Conservation (phyloP, 1,140 invertebrate genomes). For the Diachasmimorpha longicaudata region DNA sequence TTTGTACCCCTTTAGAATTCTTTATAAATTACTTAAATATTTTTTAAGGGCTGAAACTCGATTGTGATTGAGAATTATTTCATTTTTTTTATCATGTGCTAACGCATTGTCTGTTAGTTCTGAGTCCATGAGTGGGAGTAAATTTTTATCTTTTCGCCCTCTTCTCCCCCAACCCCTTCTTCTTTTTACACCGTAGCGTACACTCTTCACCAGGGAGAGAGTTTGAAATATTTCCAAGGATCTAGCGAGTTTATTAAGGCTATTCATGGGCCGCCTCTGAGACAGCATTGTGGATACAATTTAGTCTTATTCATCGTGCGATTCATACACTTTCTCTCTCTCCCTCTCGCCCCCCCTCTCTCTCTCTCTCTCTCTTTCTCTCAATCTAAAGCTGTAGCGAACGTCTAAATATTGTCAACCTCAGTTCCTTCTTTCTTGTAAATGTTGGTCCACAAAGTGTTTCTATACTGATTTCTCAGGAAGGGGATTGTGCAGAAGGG, state of each 20-base stretch:
- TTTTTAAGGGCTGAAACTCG: no score
- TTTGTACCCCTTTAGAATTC: no score
- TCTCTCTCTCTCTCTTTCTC: slow-evolving; percentile 11
- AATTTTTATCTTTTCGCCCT: background rate
- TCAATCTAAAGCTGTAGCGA: slow-evolving; percentile 27
- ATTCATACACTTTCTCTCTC: background rate
- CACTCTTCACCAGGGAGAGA: slow-evolving; percentile 10
- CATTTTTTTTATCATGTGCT: no score
- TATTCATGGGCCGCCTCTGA: slow-evolving; percentile 59
- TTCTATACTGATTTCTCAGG: background rate
- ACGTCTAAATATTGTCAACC: slow-evolving; percentile 63
- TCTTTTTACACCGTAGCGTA: background rate
- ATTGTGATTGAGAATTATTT: no score
- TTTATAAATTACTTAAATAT: no score
- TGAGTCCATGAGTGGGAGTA: background rate
- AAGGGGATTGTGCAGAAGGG: background rate
- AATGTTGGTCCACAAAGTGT: slow-evolving; percentile 10
- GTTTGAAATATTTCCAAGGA: slow-evolving; percentile 61
- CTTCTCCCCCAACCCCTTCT: background rate
- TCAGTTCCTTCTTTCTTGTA: slow-evolving; percentile 31
- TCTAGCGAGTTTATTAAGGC: slow-evolving; percentile 63
- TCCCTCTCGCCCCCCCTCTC: no score
- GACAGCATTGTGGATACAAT: slow-evolving; percentile 63
- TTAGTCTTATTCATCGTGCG: slow-evolving; percentile 62
- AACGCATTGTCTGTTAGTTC: no score